These are phyloP conservation scores for Lacerta bilineata DNA, from an alignment of 2,797 vertebrate species.

Conservation along the genomic window DNA sequence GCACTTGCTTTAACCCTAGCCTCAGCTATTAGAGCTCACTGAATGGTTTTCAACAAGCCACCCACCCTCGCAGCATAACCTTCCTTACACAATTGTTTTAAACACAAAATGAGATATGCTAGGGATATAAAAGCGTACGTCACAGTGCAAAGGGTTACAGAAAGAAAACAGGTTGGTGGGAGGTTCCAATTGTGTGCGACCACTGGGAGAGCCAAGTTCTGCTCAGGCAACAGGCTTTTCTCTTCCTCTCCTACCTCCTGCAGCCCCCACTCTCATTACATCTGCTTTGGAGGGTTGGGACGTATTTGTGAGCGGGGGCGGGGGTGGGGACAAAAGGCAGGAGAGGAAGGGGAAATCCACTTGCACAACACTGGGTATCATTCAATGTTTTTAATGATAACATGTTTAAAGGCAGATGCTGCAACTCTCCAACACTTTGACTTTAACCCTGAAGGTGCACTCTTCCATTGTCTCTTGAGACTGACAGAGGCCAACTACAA, in stretches of 20 bases:
- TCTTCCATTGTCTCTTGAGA: no score
- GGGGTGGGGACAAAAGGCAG: no score
- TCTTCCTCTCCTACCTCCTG: no score
- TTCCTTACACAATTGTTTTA: neutral
- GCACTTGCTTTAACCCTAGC: neutral
- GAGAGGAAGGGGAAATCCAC: no score
- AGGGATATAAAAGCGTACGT: neutral
- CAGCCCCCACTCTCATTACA: no score
- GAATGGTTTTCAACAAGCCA: neutral
- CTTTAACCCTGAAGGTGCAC: no score
- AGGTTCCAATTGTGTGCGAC: no score
- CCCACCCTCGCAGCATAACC: neutral
- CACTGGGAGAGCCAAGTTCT: no score
- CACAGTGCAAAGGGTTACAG: neutral
- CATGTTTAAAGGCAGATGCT: neutral
- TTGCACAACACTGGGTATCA: no score
- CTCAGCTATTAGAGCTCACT: neutral
- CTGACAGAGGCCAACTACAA: neutral
- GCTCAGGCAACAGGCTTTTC: no score
- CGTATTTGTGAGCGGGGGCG: no score
- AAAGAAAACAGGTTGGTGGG: neutral
- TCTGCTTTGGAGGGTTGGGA: no score
- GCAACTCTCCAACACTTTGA: neutral
- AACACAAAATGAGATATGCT: neutral
- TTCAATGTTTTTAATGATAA: neutral